Conservation (phyloP, 2,888 invertebrate species). For the Blomia tropicalis region DNA sequence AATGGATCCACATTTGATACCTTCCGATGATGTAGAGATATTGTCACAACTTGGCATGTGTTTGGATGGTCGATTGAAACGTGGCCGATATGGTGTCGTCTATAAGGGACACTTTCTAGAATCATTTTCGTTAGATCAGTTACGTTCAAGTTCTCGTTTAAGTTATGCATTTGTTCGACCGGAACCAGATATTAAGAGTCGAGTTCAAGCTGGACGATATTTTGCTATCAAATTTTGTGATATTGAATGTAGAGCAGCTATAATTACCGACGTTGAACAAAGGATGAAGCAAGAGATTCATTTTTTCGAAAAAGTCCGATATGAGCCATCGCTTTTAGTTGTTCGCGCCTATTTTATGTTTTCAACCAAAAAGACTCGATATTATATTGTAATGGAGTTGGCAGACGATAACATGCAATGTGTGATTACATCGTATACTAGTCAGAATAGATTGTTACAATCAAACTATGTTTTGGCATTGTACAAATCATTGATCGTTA, state of each 20-base stretch:
- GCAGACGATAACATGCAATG: not conserved
- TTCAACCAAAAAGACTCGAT: not conserved
- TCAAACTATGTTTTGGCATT: not conserved
- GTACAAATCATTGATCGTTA: not conserved
- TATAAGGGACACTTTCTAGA: not conserved
- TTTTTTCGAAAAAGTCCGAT: not conserved
- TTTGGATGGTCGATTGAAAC: not conserved
- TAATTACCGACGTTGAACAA: not conserved
- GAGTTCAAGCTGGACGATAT: not conserved
- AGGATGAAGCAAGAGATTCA: not conserved
- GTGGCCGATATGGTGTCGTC: slow-evolving; percentile 1
- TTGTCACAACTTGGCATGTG: not conserved
- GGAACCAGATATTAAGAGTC: not conserved
- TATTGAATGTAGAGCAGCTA: not conserved
- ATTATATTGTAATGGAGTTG: not conserved
- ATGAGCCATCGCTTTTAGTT: not conserved
- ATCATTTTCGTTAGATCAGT: not conserved
- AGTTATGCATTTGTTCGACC: not conserved
- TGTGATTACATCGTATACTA: not conserved
- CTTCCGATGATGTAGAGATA: not conserved
- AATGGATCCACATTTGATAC: not conserved
- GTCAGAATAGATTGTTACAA: not conserved
- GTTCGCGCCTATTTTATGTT: not conserved
- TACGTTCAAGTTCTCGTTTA: not conserved
- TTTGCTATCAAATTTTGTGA: not conserved